Evolutionary conservation across 2,888 invertebrate species (phyloP), one percentile per base, ranked within the genome.

Genomic region (Callinectes sapidus): DNA sequence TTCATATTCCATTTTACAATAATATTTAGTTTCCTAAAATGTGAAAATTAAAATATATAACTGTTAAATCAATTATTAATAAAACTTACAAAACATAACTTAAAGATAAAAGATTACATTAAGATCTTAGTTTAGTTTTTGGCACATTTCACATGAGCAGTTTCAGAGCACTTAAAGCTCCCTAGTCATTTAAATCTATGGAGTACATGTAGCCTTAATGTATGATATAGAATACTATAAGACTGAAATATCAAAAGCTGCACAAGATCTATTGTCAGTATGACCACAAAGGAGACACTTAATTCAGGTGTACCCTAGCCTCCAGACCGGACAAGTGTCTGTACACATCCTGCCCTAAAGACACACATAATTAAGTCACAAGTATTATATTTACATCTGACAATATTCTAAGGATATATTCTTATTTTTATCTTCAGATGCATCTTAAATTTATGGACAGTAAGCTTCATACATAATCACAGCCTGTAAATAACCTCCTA

Each of bases 71-170:
- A 90, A 42, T 77, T 39, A 16, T 66, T 6, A 42, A 28, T 39
- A 90, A 81, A 28, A 42, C 81, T 14, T 90, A 28, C 32, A 54
- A 35, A 71, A 61, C 39, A 42, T 10, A n/a, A 54, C 71, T 28
- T 13, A 28, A 1, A 85, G 48, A 90, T 81, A 90, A 81, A 23
- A 32, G 2, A 54, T 5, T 90, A 90, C 48, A 8, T 81, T 2
- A 42, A 81, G 16, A 77, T 77, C 77, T 90, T 77, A 28, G 48
- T 90, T 54, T 48, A 90, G 48, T 89, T 39, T 89, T 89, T 89
- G 89, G 89, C 89, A 89, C 89, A 66, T 89, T 18, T 61, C 35
- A 54, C 0, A 77, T 90, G 81, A 81, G 81, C 55, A 90, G 16
- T 8, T 90, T 16, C 16, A 81, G n/a, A 87, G 39, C 13, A 48